A percentile compares a stretch with the other conserved stretches of the same genome.
These are phyloP conservation scores for Pogonocherus hispidulus DNA, from an alignment of 2,888 invertebrate species.

Conservation along the genomic window DNA sequence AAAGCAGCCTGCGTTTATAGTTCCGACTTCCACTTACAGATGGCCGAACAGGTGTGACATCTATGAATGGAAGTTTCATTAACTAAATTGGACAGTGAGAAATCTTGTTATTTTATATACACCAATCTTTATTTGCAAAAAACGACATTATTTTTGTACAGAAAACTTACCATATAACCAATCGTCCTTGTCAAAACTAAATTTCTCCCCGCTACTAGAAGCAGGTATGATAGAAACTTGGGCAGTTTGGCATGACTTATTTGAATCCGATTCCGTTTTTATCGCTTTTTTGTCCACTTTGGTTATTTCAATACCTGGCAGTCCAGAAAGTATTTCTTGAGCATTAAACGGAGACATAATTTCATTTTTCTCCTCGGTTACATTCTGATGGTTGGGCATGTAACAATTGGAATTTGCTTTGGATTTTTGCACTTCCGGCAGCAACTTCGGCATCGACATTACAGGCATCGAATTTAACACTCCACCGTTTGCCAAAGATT, in stretches of 20 bases:
- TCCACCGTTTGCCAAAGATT: slow-evolving; percentile 54
- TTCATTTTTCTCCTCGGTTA: slow-evolving; percentile 31
- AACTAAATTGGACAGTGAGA: too few relatives aligned
- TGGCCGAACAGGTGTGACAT: too few relatives aligned
- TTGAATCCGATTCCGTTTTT: slow-evolving; percentile 54
- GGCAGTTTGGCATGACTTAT: slow-evolving; percentile 62
- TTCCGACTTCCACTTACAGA: too few relatives aligned
- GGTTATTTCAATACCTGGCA: slow-evolving; percentile 68
- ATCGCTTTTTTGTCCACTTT: slow-evolving; percentile 63
- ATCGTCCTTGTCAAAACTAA: slow-evolving; percentile 64
- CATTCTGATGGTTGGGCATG: slow-evolving; percentile 44
- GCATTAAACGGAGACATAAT: slow-evolving; percentile 60
- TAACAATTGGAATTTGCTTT: slow-evolving; percentile 33
- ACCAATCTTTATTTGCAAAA: too few relatives aligned
- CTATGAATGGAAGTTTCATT: too few relatives aligned
- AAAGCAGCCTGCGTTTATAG: too few relatives aligned
- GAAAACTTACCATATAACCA: slow-evolving; percentile 67
- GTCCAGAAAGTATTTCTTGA: slow-evolving; percentile 66
- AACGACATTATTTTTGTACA: too few relatives aligned
- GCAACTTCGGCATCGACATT: slow-evolving; percentile 43
- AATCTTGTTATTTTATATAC: too few relatives aligned
- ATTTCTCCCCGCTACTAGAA: slow-evolving; percentile 54
- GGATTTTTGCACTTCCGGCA: slow-evolving; percentile 50
- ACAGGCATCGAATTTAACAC: slow-evolving; percentile 64
- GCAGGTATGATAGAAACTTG: slow-evolving; percentile 68